A percentile compares a stretch with the other conserved stretches of the same genome.
Evolutionary conservation across 2,113 vertebrate species (phyloP).

Genomic region (Calidris pugnax): DNA sequence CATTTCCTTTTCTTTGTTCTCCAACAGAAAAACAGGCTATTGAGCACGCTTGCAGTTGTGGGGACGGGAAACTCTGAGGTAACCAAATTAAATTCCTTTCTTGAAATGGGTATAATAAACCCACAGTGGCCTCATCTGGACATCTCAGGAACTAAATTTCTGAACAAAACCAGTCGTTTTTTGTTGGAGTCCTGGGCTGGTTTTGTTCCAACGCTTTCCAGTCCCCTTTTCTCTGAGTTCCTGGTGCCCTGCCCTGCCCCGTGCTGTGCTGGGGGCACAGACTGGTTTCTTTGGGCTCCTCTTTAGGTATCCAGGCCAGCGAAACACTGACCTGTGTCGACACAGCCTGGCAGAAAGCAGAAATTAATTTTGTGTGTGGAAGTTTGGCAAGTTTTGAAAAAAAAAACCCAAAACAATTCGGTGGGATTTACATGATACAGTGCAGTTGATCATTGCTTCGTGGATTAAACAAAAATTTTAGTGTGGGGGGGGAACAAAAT

Average conservation of each 20-base stretch:
- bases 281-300: neutral
- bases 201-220: neutral
- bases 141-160: conserved; percentile 14
- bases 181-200: neutral
- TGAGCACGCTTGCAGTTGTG: neutral
- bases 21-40: conserved; percentile 1
- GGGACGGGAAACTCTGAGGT: neutral
- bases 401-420: neutral
- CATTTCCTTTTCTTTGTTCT: conserved; percentile 60
- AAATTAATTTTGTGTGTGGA: neutral
- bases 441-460: neutral
- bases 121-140: conserved; percentile 65
- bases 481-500: neutral
- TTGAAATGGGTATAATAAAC: neutral
- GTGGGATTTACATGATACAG: neutral
- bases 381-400: neutral
- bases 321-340: neutral
- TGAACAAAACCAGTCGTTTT: neutral
- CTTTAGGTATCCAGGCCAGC: neutral
- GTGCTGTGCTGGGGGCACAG: neutral
- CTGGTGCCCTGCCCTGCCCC: neutral
- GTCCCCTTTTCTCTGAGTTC: neutral
- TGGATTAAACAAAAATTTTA: neutral
- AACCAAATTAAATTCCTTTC: neutral
- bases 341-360: neutral